Evolutionary conservation across 2,797 vertebrate genomes (phyloP), one percentile per base, ranked within the genome.

Genomic region (Rhinella marina): DNA sequence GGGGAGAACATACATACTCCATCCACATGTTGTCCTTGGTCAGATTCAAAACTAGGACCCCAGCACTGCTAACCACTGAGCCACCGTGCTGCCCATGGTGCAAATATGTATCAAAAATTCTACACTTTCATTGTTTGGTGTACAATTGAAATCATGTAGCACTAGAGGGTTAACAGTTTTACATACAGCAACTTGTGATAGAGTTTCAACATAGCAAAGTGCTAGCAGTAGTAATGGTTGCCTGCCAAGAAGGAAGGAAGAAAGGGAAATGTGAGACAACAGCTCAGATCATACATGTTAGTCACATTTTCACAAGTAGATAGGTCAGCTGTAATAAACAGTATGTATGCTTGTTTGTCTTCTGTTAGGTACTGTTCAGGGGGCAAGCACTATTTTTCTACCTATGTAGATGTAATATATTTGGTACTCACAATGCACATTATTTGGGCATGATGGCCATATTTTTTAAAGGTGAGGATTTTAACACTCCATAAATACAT

Each of bases 201-300:
- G 12, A 59, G 41, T 61, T 80, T 23, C 19, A 59, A 21, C 78
- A 23, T 59, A 80, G 54, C 61, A 80, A 21, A 80, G 27, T 61
- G 19, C 19, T 80, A 59, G 57, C 25, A 41, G 27, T 59, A 59
- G 56, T 80, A 32, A 17, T 11, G 56, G 56, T 80, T 41, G 78
- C 19, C 56, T 80, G 57, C 78, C 56, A 59, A 80, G 57, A 59
- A 80, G 10, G 41, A 27, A 79, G 54, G 48, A 27, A 27, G 25
- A 56, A 56, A 78, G 27, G 54, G 56, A 21, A 59, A 77, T 17
- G n/a, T 77, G 75, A 77, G 75, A 77, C 78, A 57, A 80, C 56
- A 88, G 90, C 91, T 66, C n/a, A 68, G 19, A 59, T 66, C 81
- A 80, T 80, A 32, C 25, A 59, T 80, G 56, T 80, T 79, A 29